phyloP scores from a whole-genome alignment of 2,888 invertebrate genomes.

The Drosophila multiciliata region DNA sequence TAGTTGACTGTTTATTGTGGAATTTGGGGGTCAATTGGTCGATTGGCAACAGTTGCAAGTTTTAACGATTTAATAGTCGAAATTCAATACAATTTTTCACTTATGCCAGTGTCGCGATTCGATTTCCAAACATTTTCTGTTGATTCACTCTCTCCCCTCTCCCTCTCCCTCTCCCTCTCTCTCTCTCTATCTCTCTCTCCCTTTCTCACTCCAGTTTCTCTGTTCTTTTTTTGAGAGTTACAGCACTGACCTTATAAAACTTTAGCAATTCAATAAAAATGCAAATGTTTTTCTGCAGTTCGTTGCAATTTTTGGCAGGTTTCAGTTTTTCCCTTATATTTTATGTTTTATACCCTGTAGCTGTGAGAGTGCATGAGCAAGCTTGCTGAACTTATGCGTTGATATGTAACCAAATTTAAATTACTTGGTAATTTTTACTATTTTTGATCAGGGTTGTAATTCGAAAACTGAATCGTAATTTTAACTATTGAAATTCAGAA shows the following conservation, averaged over 20 bases:
- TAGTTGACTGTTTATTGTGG: conserved; percentile 33
- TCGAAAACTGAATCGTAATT: background rate
- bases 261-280: conserved; percentile 79
- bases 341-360: conserved; percentile 19
- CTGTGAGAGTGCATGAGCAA: background rate
- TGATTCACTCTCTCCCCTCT: background rate
- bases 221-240: conserved; percentile 17
- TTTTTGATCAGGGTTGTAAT: background rate
- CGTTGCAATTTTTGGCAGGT: conserved; percentile 55
- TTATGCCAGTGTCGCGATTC: conserved; percentile 49
- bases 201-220: background rate
- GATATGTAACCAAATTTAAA: background rate
- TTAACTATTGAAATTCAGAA: background rate
- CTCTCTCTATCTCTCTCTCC: no score
- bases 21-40: conserved; percentile 50
- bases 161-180: background rate
- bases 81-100: conserved; percentile 79
- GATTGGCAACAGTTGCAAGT: conserved; percentile 53
- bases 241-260: conserved; percentile 65
- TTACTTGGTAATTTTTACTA: background rate
- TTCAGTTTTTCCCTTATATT: conserved; percentile 42
- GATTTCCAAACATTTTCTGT: background rate
- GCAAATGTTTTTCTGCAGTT: conserved; percentile 69
- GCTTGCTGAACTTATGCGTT: background rate
- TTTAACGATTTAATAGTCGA: conserved; percentile 78